These are phyloP conservation scores for Eumaeus atala DNA, from an alignment of 1,140 invertebrate species.

Conservation along the genomic window DNA sequence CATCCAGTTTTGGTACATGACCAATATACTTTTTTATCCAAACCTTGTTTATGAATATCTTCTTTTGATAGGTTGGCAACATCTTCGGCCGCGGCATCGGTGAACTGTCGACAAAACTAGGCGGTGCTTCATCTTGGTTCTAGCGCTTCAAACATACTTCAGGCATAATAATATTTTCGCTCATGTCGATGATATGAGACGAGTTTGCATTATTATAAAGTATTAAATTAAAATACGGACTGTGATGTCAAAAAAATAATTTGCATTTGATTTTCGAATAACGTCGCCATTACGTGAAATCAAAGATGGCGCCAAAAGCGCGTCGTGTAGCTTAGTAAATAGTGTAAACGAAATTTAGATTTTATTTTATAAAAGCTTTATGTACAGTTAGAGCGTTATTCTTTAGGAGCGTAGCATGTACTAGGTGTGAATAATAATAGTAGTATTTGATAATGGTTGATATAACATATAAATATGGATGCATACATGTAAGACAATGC, in stretches of 20 bases:
- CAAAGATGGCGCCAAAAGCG: slow-evolving; percentile 38
- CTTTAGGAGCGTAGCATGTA: slow-evolving; percentile 51
- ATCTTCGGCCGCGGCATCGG: slow-evolving; percentile 89
- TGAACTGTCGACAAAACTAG: slow-evolving; percentile 86
- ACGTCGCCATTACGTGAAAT: slow-evolving; percentile 37
- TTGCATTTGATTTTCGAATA: slow-evolving; percentile 16
- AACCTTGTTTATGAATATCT: too few relatives aligned
- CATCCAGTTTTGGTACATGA: too few relatives aligned
- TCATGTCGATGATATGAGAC: not conserved
- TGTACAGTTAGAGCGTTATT: slow-evolving; percentile 67
- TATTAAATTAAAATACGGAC: slow-evolving; percentile 17
- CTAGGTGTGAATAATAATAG: slow-evolving; percentile 59
- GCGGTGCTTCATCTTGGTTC: slow-evolving; percentile 80
- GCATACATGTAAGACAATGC: slow-evolving; percentile 52
- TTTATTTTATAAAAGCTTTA: slow-evolving; percentile 70
- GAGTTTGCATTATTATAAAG: slow-evolving; percentile 8
- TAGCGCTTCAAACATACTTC: slow-evolving; percentile 46
- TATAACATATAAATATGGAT: slow-evolving; percentile 41
- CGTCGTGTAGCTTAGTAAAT: slow-evolving; percentile 58
- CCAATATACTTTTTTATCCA: too few relatives aligned
- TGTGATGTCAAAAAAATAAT: slow-evolving; percentile 25
- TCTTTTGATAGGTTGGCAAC: slow-evolving; percentile 78
- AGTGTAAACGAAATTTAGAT: slow-evolving; percentile 54
- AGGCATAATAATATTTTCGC: slow-evolving; percentile 1
- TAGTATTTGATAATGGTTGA: slow-evolving; percentile 66